Percentiles rank a stretch among this genome's conserved stretches.
These are phyloP conservation scores for Megaleporinus macrocephalus DNA, from an alignment of 2,113 vertebrate species.

Conservation along the genomic window DNA sequence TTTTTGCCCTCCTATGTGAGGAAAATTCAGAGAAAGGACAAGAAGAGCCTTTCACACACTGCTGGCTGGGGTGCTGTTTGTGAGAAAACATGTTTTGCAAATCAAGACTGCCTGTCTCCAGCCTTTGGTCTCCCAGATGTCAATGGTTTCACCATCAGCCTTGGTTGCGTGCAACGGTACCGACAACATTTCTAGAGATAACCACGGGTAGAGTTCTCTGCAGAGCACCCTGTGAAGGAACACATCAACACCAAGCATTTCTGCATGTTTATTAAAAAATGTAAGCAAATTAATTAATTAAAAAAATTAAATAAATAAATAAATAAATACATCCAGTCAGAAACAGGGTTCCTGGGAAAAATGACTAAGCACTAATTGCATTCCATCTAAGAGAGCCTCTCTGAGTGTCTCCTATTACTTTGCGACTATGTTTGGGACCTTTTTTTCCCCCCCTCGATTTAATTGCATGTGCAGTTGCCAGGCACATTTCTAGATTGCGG, in stretches of 20 bases:
- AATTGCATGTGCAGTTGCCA: constrained; percentile 59
- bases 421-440: constrained; percentile 29
- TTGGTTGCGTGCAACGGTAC: constrained; percentile 22
- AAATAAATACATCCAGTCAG: background rate
- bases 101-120: constrained; percentile 28
- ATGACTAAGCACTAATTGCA: constrained; percentile 38
- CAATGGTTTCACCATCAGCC: constrained; percentile 34
- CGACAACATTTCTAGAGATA: constrained; percentile 33
- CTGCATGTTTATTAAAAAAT: background rate
- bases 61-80: background rate
- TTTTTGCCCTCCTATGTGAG: background rate
- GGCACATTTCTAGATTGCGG: constrained; percentile 55
- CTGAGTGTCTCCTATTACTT: constrained; percentile 23
- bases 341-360: constrained; percentile 25
- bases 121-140: constrained; percentile 48
- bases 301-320: constrained; percentile 4
- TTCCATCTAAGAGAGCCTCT: constrained; percentile 7
- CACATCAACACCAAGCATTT: constrained; percentile 34
- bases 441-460: constrained; percentile 6
- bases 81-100: constrained; percentile 49
- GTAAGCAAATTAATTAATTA: background rate
- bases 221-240: constrained; percentile 22
- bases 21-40: background rate
- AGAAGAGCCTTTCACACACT: background rate
- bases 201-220: constrained; percentile 15